Evolutionary conservation across 2,797 vertebrate species (phyloP), one percentile per base, ranked within the genome.

Genomic region (Ispidina lecontei): DNA sequence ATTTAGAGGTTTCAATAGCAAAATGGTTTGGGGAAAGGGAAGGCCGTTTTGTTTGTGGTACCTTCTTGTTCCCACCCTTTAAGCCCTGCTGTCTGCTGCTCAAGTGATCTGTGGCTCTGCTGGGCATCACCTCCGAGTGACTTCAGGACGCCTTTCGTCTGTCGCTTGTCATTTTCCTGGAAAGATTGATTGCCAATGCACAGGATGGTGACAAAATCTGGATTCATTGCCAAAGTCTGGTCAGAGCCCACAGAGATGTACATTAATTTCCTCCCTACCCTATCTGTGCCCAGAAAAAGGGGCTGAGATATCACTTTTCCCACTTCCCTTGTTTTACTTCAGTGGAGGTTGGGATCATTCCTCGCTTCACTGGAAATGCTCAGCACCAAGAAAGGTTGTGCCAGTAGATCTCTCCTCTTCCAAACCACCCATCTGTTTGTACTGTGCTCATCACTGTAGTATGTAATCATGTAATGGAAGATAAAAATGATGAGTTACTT

Each of bases 191-290:
- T 93, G 89, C 87, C 94, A 92, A 86, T 55, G 46, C 74, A 60
- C 43, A 65, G 75, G 59, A 89, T 44, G 14, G 7, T 3, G 39
- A 72, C 62, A 83, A 74, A 84, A 94, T 91, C 21, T 23, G 86
- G 91, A 93, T 55, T 89, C 6, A 11, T 94, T 96, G 95, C 96
- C 94, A 96, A 96, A 96, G 91, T 87, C 87, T 92, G 69, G 74
- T 90, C 84, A 91, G 91, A 95, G 93, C 28, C 75, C 69, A 77
- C 71, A 82, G 90, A 87, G 65, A 52, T 65, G 44, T 41, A 47
- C 11, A 5, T 69, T 62, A 8, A 6, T 46, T 58, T 79, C 58
- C 25, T 25, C 6, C 6, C 18, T 44, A 26, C 14, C 14, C 7
- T 71, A 20, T 71, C 51, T 19, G 4, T 15, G 33, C 31, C 12